Conservation (phyloP, 2,797 vertebrate species). For the Kryptopterus vitreolus region DNA sequence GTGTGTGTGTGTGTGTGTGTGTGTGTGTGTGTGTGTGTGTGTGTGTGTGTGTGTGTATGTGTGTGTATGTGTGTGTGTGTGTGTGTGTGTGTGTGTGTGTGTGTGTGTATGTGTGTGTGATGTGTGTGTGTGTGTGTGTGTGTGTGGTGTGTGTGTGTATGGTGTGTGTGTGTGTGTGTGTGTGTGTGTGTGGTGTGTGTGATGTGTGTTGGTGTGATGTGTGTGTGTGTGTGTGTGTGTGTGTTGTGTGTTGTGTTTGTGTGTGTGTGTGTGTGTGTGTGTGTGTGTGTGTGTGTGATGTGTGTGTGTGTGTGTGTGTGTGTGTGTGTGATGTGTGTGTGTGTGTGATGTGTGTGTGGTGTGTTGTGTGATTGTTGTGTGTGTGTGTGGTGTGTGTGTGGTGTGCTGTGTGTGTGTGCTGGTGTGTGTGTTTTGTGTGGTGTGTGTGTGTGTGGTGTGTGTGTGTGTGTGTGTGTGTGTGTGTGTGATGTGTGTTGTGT, state of each 20-base stretch:
- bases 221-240: background rate
- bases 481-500: background rate
- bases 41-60: background rate
- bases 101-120: background rate
- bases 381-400: too few relatives aligned
- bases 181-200: background rate
- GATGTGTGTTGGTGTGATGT: background rate
- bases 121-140: background rate
- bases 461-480: background rate
- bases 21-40: background rate
- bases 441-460: background rate
- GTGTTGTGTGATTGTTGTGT: background rate
- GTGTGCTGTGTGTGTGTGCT: slow-evolving; percentile 14
- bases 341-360: background rate
- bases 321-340: background rate
- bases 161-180: background rate
- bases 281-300: background rate
- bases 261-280: background rate
- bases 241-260: background rate
- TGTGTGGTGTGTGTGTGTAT: too few relatives aligned
- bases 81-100: background rate
- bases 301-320: background rate
- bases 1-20: background rate
- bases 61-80: background rate
- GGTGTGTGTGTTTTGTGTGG: background rate